Base-by-base conservation (phyloP, 2,113 vertebrate species). In the Coreoperca whiteheadi region DNA sequence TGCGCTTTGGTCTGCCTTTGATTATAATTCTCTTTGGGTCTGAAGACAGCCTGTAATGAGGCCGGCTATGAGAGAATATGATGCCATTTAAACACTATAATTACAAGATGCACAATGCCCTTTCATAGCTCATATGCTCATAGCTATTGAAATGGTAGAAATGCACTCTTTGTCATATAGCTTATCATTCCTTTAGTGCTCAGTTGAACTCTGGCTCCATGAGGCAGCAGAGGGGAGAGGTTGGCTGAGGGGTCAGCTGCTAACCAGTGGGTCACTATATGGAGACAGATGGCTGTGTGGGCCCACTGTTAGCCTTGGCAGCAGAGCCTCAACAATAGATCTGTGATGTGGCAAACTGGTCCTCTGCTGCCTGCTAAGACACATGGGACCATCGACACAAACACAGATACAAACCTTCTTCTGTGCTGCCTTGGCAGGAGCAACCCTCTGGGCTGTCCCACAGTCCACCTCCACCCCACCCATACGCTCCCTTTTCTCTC, bases 201-300 rank as follows among this genome's bases (percentile, higher is more conserved):
- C 5, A 66, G 61, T 79, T 84, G 68, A 90, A 60, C 76, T 72
- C 66, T 81, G 73, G 74, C 28, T 89, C 46, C 46, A 70, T 68
- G 23, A 77, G 77, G 85, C 68, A 70, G 69, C 56, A 39, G 63
- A 68, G 77, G 73, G 72, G 43, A 85, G 72, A 80, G 50, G 69
- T 57, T 63, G 82, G 66, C 77, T 81, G 74, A 74, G 77, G 16
- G 39, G 67, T 70, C 59, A 48, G 74, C 74, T 34, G 73, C 53
- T 72, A 78, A 86, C 69, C 77, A 53, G 32, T 60, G 70, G 79
- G 77, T 89, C 81, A 81, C 50, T 69, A 53, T 63, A 84, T 85
- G 81, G 66, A 86, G 87, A 91, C 87, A 91, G 86, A 93, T 91
- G 84, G 78, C 68, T 76, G 39, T 72, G 56, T 75, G 84, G 74